Base-by-base conservation (phyloP, 1,140 invertebrate species). In the Nebria ingens region DNA sequence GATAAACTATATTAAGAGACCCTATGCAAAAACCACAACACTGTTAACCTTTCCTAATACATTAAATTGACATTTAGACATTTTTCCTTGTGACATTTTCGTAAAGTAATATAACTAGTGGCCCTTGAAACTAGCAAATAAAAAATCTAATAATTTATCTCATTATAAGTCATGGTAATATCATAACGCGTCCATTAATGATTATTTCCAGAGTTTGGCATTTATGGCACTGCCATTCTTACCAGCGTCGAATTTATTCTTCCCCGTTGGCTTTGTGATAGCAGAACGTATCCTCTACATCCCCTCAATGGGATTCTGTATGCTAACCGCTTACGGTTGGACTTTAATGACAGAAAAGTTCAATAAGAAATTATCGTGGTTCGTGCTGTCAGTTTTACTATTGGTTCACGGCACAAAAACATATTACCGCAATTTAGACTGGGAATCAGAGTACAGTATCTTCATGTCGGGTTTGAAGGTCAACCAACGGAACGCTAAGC, bases 301-400 rank as follows among this genome's bases (percentile, higher is more conserved):
- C 73, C 94, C 96, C 2, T 97, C 93, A 1, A 96, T 98, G 90
- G 95, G 94, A 9, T 97, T 93, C 75, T 97, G 93, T 67, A 82
- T 98, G 69, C 75, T 98, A 2, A 79, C 97, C 1, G 91, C 90
- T 2, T 89, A 91, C 61, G 91, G 91, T 2, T 82, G 75, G 72
- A 64, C 69, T 49, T 63, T 78, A 17, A 57, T 82, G 12, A 17
- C 71, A 17, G 69, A 76, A 57, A 75, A 78, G 65, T 68, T 65
- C 53, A 67, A 77, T 54, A 83, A 82, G 57, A 83, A 77, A 61
- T 63, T 84, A 11, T 76, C 81, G 20, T 83, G 81, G 65, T 69
- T 78, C 29, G 76, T 78, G 51, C 73, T 90, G 60, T 72, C 79
- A 17, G 64, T 86, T 0, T 70, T 94, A 38, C 67, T 94, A n/a